Evolutionary conservation across 2,797 vertebrate species (phyloP), one percentile per base, ranked within the genome.

Genomic region (Oceanodroma leucorhoa): DNA sequence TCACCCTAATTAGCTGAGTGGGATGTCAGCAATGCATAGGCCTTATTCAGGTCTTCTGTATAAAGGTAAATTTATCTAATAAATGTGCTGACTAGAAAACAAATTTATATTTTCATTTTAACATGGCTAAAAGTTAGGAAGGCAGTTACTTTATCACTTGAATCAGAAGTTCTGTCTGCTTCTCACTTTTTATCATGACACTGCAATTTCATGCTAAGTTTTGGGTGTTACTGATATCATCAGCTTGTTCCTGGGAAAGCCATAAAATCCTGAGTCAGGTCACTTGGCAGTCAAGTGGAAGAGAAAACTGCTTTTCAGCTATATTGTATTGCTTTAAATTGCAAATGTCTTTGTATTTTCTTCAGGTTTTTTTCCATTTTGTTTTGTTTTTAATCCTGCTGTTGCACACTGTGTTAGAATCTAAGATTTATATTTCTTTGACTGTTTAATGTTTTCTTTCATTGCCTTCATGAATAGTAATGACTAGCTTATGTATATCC

Each of bases 201-300:
- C 18, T 77, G 55, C 0, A 12, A 17, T 88, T 95, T 89, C 60
- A 34, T 22, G 60, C 80, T 45, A 32, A 69, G 18, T 73, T 93
- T 91, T 87, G 69, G 46, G 79, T 90, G 71, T 83, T 78, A 6
- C 64, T 85, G 78, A 78, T 85, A 71, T 45, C 62, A 72, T 85
- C 71, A 69, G 67, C 50, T 93, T 79, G 38, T 93, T 94, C 80
- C 70, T 89, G 83, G 83, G 85, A 91, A 95, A 90, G 65, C 90
- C 78, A 57, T 95, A 90, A 92, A 96, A 84, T 76, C 67, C 87
- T 40, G 76, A 94, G 91, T 95, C 96, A 90, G 88, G 90, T 96
- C 91, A 93, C 90, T 96, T 92, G 90, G 91, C 94, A 97, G 94
- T 94, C 95, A 89, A 96, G 86, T 91, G 91, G 84, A 96, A 88